Base-by-base conservation (phyloP, 2,888 invertebrate species). In the Ophioninae sp. region DNA sequence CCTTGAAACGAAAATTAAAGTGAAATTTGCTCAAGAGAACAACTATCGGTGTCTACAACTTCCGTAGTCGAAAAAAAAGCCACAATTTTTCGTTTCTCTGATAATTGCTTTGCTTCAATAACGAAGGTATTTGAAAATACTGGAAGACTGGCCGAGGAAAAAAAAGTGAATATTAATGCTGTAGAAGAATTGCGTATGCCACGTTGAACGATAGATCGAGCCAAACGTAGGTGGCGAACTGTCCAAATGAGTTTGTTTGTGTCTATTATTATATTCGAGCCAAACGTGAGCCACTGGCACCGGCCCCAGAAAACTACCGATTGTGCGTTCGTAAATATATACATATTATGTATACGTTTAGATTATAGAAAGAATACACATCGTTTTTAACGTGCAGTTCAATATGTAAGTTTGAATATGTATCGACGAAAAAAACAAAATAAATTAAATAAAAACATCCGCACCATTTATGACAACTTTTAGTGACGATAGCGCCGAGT, bases 161-260 rank as follows among this genome's bases (percentile, higher is more conserved):
- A 71, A 74, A 44, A 67, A 61, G 75, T 80, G 65, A 51, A 73
- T 76, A 63, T 80, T 67, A 59, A 84, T 81, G 67, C 72, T 59
- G 64, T 63, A 73, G 76, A 56, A 37, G 69, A 64, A 39, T 64
- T 64, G 61, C 85, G 87, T 81, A 79, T 64, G 72, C 74, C 67
- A 86, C 79, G 81, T 83, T 85, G 76, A 89, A 89, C 87, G 88
- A 85, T 82, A 88, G 85, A 83, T n/a, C 91, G 89, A 88, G 91
- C 91, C 91, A 91, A 91, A 91, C 91, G 91, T 90, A 91, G 91
- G 91, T 91, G 91, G 91, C 90, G 88, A 87, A 87, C 82, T 88
- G 85, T 90, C 91, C 91, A 91, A 91, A 91, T 91, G 90, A 91
- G 90, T 91, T 91, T 91, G 91, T 89, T 88, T 89, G 89, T 87